Base-by-base conservation (phyloP, 2,888 invertebrate species). In the Alentia gelatinosa region DNA sequence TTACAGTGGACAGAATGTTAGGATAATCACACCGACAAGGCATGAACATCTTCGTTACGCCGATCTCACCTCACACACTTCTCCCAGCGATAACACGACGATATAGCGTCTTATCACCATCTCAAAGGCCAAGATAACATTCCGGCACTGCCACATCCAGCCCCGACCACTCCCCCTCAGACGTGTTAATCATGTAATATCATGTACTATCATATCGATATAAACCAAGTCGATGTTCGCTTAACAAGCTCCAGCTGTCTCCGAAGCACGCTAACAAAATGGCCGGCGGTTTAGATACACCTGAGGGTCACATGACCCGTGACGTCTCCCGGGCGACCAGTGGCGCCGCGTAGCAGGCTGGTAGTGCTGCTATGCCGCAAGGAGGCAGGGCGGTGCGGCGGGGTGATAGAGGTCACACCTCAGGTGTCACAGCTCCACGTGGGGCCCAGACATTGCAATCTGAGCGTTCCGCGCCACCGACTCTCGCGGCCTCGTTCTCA, bases 261-360 rank as follows among this genome's bases (percentile, higher is more conserved):
- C 56, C 30, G 15, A 39, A 39, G 79, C 9, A 35, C 37, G 30
- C 74, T 19, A 37, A n/a, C n/a, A n/a, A n/a, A 79, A 79, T 79
- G 79, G 39, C 35, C 79, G 68, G 30, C 68, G 39, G 79, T 79
- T 79, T 79, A 79, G 35, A 79, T 79, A 79, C 79, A 35, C 79
- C 39, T 39, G 39, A 79, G 23, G 79, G 39, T 39, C 79, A 79
- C 39, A 26, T 79, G 79, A 79, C 79, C 79, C 79, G 79, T 79
- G 79, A 79, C 79, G 79, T 79, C 37, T 35, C 39, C 15, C 37
- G 56, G 56, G n/a, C n/a, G n/a, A n/a, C n/a, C n/a, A n/a, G n/a
- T n/a, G 56, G 56, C 33, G 68, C 68, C 68, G 68, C 12, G 30
- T 68, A 26, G 1, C 30, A 3, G 26, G 74, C 19, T 15, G 30